These are phyloP conservation scores for Zapornia atra DNA, from an alignment of 2,113 vertebrate species.

Conservation along the genomic window DNA sequence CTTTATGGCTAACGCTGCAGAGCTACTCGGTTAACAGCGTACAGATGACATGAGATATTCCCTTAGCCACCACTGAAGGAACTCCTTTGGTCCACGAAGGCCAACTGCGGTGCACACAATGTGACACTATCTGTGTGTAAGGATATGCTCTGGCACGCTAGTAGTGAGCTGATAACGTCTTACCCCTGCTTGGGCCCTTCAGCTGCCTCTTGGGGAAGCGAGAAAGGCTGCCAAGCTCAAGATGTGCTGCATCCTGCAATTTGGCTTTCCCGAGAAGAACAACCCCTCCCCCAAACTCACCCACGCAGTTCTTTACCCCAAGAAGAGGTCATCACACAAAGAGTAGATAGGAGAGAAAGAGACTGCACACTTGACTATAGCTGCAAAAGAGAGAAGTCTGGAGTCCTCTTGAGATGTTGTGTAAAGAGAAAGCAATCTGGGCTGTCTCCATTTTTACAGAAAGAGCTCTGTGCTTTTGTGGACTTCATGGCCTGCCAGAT, in stretches of 20 bases:
- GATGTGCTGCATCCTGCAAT: slow-evolving; percentile 71
- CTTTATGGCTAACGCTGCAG: neutral
- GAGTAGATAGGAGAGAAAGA: slow-evolving; percentile 52
- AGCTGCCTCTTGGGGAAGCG: slow-evolving; percentile 63
- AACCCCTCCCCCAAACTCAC: slow-evolving; percentile 65
- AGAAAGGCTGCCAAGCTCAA: slow-evolving; percentile 71
- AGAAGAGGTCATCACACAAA: slow-evolving; percentile 60
- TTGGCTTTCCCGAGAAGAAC: slow-evolving; percentile 66
- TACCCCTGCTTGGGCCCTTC: slow-evolving; percentile 67
- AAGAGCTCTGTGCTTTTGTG: slow-evolving; percentile 46
- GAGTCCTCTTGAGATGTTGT: slow-evolving; percentile 68
- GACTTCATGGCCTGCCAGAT: slow-evolving; percentile 41
- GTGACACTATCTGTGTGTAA: slow-evolving; percentile 6
- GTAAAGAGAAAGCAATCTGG: slow-evolving; percentile 67
- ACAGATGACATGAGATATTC: slow-evolving; percentile 25
- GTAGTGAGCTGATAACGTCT: slow-evolving; percentile 62
- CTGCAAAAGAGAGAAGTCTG: slow-evolving; percentile 9
- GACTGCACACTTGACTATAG: slow-evolving; percentile 39
- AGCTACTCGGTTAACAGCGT: neutral
- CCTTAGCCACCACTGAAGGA: neutral
- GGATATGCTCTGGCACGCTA: slow-evolving; percentile 50
- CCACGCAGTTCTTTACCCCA: slow-evolving; percentile 64
- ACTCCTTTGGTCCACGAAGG: neutral
- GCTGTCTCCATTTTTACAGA: slow-evolving; percentile 59
- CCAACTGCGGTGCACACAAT: neutral